Evolutionary conservation across 2,797 vertebrate genomes (phyloP).

Genomic region (Myotis daubentonii): DNA sequence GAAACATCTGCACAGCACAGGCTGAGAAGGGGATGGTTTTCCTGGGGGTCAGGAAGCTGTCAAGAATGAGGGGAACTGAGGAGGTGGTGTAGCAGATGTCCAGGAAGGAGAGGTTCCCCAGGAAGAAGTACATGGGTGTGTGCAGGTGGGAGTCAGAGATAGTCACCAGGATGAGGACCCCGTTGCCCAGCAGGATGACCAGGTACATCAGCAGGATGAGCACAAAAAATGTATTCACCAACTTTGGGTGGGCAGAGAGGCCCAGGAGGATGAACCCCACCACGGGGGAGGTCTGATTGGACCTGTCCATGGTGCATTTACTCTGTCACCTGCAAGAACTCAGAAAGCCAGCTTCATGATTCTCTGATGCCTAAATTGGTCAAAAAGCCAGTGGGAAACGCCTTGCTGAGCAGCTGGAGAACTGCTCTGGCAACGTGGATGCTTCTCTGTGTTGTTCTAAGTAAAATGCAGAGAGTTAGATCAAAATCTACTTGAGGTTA

Average conservation of each 20-base stretch:
- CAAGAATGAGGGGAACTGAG: conserved; percentile 53
- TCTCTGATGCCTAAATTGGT: background rate
- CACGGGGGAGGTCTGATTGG: background rate
- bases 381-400: background rate
- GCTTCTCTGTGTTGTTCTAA: background rate
- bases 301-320: conserved; percentile 16
- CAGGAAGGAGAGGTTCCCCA: conserved; percentile 73
- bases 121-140: conserved; percentile 76
- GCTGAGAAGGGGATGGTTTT: conserved; percentile 60
- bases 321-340: background rate
- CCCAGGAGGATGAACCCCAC: conserved; percentile 66
- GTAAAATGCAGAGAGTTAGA: background rate
- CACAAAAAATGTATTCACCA: conserved; percentile 58
- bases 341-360: background rate
- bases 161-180: conserved; percentile 70
- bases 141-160: background rate
- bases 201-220: conserved; percentile 69
- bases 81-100: conserved; percentile 74
- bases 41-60: conserved; percentile 33
- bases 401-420: background rate
- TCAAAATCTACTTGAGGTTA: background rate
- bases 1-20: conserved; percentile 63
- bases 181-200: conserved; percentile 67
- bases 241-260: conserved; percentile 32
- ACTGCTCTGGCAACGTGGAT: background rate